Percentiles rank a stretch among this genome's conserved stretches.
phyloP scores from a whole-genome alignment of 2,797 vertebrate species.

The Enteromius treurensis region DNA sequence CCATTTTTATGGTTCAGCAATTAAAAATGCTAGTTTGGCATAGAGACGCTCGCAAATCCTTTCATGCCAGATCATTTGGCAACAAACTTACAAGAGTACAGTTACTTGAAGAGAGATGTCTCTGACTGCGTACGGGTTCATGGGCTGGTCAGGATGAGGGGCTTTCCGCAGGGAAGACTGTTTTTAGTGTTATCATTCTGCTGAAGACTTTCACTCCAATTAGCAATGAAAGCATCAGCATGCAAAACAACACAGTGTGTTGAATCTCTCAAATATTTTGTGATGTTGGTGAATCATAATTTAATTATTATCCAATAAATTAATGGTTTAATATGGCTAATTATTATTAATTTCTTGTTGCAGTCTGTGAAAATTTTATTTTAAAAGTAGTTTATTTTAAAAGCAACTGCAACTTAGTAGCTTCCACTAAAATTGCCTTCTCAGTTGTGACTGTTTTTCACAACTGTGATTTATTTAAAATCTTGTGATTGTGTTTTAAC shows the following conservation, averaged over 20 bases:
- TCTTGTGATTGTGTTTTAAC: neutral
- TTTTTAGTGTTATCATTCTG: slow-evolving; percentile 56
- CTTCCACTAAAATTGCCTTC: neutral
- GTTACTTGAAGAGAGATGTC: slow-evolving; percentile 70
- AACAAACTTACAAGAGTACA: slow-evolving; percentile 62
- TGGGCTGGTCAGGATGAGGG: slow-evolving; percentile 70
- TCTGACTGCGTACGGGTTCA: slow-evolving; percentile 69
- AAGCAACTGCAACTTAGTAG: neutral
- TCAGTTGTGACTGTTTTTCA: neutral
- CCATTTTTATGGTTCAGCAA: slow-evolving; percentile 58
- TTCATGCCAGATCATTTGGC: slow-evolving; percentile 66
- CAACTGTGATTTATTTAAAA: neutral
- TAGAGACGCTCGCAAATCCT: slow-evolving; percentile 65
- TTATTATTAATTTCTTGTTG: neutral
- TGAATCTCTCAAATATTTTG: neutral
- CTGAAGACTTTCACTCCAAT: slow-evolving; percentile 35
- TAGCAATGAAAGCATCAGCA: slow-evolving; percentile 32
- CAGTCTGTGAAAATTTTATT: neutral
- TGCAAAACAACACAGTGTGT: slow-evolving; percentile 17
- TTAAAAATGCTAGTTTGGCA: slow-evolving; percentile 63
- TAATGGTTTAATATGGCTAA: neutral
- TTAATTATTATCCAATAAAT: neutral
- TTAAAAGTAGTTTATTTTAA: too few species aligned
- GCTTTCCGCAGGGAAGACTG: slow-evolving; percentile 60
- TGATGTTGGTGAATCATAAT: neutral